Percentiles rank a stretch among this genome's conserved stretches.
Evolutionary conservation across 2,797 vertebrate genomes (phyloP).

Genomic region (Eutrigla gurnardus): DNA sequence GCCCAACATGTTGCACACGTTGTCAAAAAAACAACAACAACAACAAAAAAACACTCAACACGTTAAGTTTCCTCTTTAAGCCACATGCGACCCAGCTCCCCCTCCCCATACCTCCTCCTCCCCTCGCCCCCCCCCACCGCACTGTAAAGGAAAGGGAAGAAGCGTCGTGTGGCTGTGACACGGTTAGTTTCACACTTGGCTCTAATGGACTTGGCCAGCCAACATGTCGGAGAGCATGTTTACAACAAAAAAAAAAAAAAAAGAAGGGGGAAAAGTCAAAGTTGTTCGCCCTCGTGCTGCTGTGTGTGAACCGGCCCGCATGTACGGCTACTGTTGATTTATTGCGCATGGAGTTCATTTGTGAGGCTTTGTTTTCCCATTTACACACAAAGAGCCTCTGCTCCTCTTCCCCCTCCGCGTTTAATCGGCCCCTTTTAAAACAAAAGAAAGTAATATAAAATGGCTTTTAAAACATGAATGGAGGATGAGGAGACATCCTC

Average conservation of each 20-base stretch:
- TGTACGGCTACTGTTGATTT: slow-evolving; percentile 39
- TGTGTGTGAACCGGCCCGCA: not conserved
- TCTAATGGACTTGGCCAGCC: slow-evolving; percentile 46
- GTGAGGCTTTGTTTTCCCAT: slow-evolving; percentile 55
- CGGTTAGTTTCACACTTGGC: slow-evolving; percentile 71
- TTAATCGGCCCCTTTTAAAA: slow-evolving; percentile 76
- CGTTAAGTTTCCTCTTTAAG: slow-evolving; percentile 57
- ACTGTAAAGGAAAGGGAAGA: slow-evolving; percentile 45
- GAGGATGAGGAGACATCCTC: slow-evolving; percentile 63
- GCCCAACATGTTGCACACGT: slow-evolving; percentile 59
- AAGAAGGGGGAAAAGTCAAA: not conserved
- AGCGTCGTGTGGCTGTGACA: slow-evolving; percentile 68
- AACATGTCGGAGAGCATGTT: slow-evolving; percentile 58
- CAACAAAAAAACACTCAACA: slow-evolving; percentile 19
- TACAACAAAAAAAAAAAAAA: not conserved
- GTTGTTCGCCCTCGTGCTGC: not conserved
- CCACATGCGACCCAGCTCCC: slow-evolving; percentile 52
- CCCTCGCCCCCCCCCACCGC: slow-evolving; percentile 27
- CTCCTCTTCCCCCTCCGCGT: slow-evolving; percentile 51
- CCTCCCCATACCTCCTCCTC: slow-evolving; percentile 17
- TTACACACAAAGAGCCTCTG: slow-evolving; percentile 67
- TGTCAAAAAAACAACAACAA: slow-evolving; percentile 28
- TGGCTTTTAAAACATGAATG: slow-evolving; percentile 72
- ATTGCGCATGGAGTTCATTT: slow-evolving; percentile 47
- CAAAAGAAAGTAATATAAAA: slow-evolving; percentile 69